Percentiles rank a stretch among this genome's conserved stretches.
Evolutionary conservation across 1,140 invertebrate genomes (phyloP).

Genomic region (Agrypnia vestita): DNA sequence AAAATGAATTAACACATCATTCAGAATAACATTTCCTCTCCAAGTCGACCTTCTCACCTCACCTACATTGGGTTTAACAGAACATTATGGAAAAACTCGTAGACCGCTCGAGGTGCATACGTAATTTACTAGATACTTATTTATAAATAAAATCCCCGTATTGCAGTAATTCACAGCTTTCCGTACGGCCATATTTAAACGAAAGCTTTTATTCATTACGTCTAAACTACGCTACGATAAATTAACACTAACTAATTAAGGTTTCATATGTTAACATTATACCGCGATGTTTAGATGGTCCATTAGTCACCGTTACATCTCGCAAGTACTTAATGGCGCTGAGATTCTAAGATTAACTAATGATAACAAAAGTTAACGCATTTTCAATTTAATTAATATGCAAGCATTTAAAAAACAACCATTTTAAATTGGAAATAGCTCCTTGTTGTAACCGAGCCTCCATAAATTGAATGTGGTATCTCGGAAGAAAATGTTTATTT

Average conservation of each 20-base stretch:
- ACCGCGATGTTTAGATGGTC: background rate
- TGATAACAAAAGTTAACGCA: slow-evolving; percentile 16
- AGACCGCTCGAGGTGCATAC: no score
- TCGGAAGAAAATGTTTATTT: no score
- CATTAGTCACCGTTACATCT: slow-evolving; percentile 7
- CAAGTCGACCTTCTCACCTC: no score
- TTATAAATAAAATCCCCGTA: background rate
- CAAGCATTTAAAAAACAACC: no score
- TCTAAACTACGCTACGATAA: slow-evolving; percentile 7
- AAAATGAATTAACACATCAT: no score
- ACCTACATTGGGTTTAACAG: no score
- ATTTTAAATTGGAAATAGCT: no score
- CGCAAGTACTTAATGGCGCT: background rate
- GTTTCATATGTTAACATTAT: background rate
- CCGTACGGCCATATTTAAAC: background rate
- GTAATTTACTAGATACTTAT: no score
- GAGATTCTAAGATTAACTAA: slow-evolving; percentile 10
- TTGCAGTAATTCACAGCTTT: background rate
- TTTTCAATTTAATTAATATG: slow-evolving; percentile 9
- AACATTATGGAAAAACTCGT: no score
- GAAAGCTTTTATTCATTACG: background rate
- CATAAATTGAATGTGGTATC: no score
- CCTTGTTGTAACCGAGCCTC: no score
- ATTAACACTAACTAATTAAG: slow-evolving; percentile 21
- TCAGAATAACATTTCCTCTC: no score